These are phyloP conservation scores for Argynnis bischoffii DNA, from an alignment of 2,888 invertebrate genomes.

Conservation along the genomic window DNA sequence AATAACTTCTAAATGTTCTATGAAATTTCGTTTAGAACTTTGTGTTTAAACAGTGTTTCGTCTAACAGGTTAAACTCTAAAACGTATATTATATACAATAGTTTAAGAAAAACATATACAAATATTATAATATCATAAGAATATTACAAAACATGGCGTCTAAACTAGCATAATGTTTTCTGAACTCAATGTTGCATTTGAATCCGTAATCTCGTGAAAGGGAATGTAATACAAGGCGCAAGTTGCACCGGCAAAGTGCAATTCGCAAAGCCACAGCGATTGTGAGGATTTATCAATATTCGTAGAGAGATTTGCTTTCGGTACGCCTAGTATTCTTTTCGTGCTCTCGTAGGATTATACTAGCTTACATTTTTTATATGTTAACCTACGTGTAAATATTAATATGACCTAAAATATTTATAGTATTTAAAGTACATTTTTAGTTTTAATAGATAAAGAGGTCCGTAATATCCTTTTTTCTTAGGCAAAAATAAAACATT, in stretches of 20 bases:
- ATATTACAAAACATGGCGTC: neutral
- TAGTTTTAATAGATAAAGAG: no score
- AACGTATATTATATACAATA: neutral
- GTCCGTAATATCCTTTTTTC: no score
- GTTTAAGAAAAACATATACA: neutral
- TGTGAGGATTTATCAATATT: constrained; percentile 74
- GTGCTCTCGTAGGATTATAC: constrained; percentile 46
- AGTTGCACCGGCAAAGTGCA: constrained; percentile 60
- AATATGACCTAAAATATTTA: no score
- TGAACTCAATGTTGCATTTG: constrained; percentile 29
- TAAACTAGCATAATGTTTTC: constrained; percentile 25
- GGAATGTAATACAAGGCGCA: constrained; percentile 64
- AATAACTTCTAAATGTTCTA: neutral
- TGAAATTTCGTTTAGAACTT: no score
- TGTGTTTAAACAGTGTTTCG: no score
- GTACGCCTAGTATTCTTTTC: constrained; percentile 48
- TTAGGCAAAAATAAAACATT: no score
- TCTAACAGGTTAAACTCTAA: no score
- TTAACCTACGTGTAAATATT: no score
- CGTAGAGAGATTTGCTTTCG: constrained; percentile 56
- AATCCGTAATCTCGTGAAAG: constrained; percentile 54
- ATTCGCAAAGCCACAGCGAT: constrained; percentile 70
- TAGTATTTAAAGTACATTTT: no score
- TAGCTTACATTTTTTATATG: neutral
- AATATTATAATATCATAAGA: no score